Conservation (phyloP, 2,797 vertebrate species). For the Cetoscarus ocellatus region DNA sequence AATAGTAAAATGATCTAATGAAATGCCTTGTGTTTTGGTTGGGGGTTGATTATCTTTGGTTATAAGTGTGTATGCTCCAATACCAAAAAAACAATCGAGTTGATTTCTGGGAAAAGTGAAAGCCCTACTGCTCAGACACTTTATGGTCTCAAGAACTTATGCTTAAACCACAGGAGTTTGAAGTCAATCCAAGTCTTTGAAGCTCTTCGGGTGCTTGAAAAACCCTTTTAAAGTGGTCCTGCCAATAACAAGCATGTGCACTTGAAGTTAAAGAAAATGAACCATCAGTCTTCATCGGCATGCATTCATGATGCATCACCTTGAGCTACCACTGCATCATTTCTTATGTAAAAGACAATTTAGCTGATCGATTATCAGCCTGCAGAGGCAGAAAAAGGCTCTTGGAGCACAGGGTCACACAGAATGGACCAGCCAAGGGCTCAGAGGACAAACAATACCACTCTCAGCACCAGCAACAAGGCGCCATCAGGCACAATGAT, state of each 20-base stretch:
- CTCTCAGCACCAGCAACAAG: slow-evolving; percentile 13
- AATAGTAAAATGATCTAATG: no score
- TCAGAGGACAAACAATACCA: slow-evolving; percentile 46
- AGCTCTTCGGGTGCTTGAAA: neutral
- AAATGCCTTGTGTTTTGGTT: no score
- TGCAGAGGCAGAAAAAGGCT: slow-evolving; percentile 21
- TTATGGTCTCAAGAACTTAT: neutral
- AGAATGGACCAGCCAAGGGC: slow-evolving; percentile 44
- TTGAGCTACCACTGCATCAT: slow-evolving; percentile 42
- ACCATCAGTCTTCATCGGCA: slow-evolving; percentile 32
- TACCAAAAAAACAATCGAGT: no score
- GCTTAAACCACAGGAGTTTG: neutral
- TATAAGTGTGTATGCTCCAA: no score
- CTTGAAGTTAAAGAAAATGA: neutral
- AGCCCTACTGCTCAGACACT: no score
- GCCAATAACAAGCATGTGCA: neutral
- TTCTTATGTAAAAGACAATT: slow-evolving; percentile 59
- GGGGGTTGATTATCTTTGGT: no score
- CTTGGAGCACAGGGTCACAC: slow-evolving; percentile 29
- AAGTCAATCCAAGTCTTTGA: neutral
- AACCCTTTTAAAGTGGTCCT: neutral
- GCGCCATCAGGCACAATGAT: slow-evolving; percentile 37
- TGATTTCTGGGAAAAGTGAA: no score
- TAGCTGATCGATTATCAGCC: slow-evolving; percentile 63
- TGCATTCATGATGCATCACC: slow-evolving; percentile 36